Percentiles rank a stretch among this genome's conserved stretches.
Conservation (phyloP, 2,888 invertebrate species). For the Chaetogeoica ovagalla region DNA sequence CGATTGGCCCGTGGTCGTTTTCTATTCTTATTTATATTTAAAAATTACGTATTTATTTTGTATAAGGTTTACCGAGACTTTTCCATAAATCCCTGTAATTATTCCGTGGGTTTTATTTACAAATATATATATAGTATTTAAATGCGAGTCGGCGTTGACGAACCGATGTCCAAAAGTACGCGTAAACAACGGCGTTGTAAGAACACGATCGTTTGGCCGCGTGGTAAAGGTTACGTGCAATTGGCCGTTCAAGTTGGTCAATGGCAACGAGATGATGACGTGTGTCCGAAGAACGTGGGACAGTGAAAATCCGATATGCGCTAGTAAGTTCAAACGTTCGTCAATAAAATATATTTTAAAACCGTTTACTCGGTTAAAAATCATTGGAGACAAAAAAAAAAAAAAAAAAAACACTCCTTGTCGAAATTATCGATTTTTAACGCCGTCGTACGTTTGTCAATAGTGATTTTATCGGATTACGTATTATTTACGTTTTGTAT, state of each 20-base stretch:
- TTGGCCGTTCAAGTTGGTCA: constrained; percentile 65
- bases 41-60: no score
- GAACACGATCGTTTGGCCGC: constrained; percentile 62
- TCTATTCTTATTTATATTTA: no score
- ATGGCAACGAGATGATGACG: constrained; percentile 71
- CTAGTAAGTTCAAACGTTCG: constrained; percentile 67
- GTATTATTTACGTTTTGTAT: no score
- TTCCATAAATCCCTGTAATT: no score
- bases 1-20: no score
- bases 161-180: constrained; percentile 60
- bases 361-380: not conserved
- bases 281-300: constrained; percentile 77
- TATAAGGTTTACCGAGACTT: no score
- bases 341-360: no score
- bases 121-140: not conserved
- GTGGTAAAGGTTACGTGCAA: constrained; percentile 68
- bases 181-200: constrained; percentile 63
- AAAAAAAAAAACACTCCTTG: no score
- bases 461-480: no score
- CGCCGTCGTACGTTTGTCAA: no score
- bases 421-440: no score
- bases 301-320: constrained; percentile 69
- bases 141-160: not conserved
- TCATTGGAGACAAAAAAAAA: not conserved
- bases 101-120: no score